phyloP scores from a whole-genome alignment of 2,888 invertebrate species.

The Drosophila prostipennis region DNA sequence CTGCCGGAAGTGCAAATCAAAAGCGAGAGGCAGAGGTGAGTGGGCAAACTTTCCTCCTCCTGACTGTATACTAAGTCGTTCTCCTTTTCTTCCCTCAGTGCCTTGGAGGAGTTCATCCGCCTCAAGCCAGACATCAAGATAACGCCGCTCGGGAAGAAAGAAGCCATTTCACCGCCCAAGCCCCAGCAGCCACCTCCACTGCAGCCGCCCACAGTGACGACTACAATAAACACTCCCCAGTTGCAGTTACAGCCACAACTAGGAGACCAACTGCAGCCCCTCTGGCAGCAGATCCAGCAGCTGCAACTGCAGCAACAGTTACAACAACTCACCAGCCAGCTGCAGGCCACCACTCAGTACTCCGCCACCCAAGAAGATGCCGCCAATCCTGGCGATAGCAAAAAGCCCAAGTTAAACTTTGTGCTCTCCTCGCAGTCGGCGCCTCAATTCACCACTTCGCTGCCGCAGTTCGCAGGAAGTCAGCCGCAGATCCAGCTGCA shows the following conservation, averaged over 20 bases:
- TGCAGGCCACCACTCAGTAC: slow-evolving; percentile 28
- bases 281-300: slow-evolving; percentile 67
- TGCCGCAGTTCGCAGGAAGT: slow-evolving; percentile 40
- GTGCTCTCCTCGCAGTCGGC: slow-evolving; percentile 79
- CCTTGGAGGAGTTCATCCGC: slow-evolving; percentile 82
- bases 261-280: slow-evolving; percentile 72
- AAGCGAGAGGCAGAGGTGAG: slow-evolving; percentile 81
- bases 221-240: slow-evolving; percentile 41
- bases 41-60: background rate
- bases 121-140: slow-evolving; percentile 83
- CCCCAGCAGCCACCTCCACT: slow-evolving; percentile 52
- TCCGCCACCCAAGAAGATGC: slow-evolving; percentile 46
- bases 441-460: slow-evolving; percentile 37
- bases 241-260: slow-evolving; percentile 72
- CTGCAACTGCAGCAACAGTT: slow-evolving; percentile 54
- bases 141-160: slow-evolving; percentile 77
- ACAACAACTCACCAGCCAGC: slow-evolving; percentile 47
- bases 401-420: slow-evolving; percentile 83
- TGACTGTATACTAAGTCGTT: too few species aligned
- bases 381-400: slow-evolving; percentile 68
- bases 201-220: slow-evolving; percentile 50
- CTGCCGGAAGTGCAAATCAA: slow-evolving; percentile 61
- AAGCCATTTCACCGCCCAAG: slow-evolving; percentile 39
- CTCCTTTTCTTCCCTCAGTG: slow-evolving; percentile 50
- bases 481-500: slow-evolving; percentile 69